A percentile compares a stretch with the other conserved stretches of the same genome.
These are phyloP conservation scores for Dastarcus helophoroides DNA, from an alignment of 2,888 invertebrate genomes.

Conservation along the genomic window DNA sequence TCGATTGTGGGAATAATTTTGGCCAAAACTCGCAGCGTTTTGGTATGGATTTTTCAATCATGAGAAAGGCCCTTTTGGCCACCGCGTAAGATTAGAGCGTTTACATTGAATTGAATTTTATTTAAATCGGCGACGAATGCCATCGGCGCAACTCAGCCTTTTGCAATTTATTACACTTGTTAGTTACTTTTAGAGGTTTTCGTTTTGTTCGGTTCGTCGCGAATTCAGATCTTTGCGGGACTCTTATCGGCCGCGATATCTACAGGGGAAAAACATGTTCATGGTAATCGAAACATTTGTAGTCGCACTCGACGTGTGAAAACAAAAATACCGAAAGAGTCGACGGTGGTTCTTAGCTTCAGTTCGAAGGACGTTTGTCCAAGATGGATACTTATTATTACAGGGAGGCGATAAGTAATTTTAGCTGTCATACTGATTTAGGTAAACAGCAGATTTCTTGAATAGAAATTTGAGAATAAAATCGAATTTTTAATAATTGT, in stretches of 20 bases:
- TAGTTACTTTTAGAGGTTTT: constrained; percentile 22
- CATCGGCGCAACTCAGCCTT: constrained; percentile 18
- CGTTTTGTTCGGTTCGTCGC: constrained; percentile 10
- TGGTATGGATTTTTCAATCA: not conserved
- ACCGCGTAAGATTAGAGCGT: constrained; percentile 6
- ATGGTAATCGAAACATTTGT: constrained; percentile 31
- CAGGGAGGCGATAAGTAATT: too few species aligned
- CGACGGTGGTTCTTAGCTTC: too few species aligned
- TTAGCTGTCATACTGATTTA: too few species aligned
- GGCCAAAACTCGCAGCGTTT: not conserved
- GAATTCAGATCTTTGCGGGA: constrained; percentile 19
- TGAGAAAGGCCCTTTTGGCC: constrained; percentile 3
- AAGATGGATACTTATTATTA: too few species aligned
- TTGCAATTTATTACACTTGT: constrained; percentile 22
- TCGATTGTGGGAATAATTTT: not conserved
- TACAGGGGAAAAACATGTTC: constrained; percentile 27
- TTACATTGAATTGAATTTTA: constrained; percentile 20
- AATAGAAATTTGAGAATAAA: constrained; percentile 9
- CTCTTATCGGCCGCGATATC: constrained; percentile 16
- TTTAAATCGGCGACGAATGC: constrained; percentile 18
- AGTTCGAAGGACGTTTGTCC: too few species aligned
- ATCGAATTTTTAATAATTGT: too few species aligned
- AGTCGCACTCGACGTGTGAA: constrained; percentile 31
- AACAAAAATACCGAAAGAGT: too few species aligned
- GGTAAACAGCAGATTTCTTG: constrained; percentile 8